Percentiles rank a stretch among this genome's conserved stretches.
phyloP scores from a whole-genome alignment of 2,113 vertebrate genomes.

The Corydoras maculifer region DNA sequence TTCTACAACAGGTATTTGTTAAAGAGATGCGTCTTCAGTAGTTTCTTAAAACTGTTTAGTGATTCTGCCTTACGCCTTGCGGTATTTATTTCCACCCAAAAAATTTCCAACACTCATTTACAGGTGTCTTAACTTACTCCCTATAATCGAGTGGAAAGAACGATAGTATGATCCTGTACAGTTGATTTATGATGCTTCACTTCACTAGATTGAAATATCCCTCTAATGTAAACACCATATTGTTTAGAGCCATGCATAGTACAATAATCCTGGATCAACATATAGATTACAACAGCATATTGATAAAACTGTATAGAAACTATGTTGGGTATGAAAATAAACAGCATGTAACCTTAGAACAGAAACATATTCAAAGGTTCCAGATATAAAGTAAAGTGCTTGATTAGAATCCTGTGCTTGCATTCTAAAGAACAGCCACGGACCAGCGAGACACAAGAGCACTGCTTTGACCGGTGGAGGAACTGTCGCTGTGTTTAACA shows the following conservation, averaged over 20 bases:
- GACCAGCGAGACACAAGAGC: slow-evolving; percentile 45
- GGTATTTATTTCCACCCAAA: too few species aligned
- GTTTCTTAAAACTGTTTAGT: too few species aligned
- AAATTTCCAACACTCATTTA: too few species aligned
- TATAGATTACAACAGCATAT: slow-evolving; percentile 39
- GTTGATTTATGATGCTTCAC: slow-evolving; percentile 15
- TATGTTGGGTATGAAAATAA: slow-evolving; percentile 57
- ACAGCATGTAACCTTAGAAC: slow-evolving; percentile 51
- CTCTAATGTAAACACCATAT: slow-evolving; percentile 57
- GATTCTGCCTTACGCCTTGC: too few species aligned
- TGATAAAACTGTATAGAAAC: slow-evolving; percentile 59
- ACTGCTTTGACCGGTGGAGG: slow-evolving; percentile 36
- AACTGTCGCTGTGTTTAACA: slow-evolving; percentile 5
- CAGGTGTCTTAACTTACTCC: too few species aligned
- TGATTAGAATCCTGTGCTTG: slow-evolving; percentile 42
- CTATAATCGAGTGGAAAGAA: too few species aligned
- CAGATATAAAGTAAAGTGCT: slow-evolving; percentile 69
- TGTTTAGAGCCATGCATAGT: slow-evolving; percentile 60
- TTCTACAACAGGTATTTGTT: too few species aligned
- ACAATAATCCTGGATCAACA: slow-evolving; percentile 57
- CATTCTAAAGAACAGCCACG: slow-evolving; percentile 52
- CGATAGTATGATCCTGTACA: slow-evolving; percentile 40
- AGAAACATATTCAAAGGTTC: slow-evolving; percentile 50
- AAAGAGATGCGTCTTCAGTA: too few species aligned
- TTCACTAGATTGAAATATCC: slow-evolving; percentile 5